Base-by-base conservation (phyloP, 2,888 invertebrate species). In the Meiosimyza platycephala region DNA sequence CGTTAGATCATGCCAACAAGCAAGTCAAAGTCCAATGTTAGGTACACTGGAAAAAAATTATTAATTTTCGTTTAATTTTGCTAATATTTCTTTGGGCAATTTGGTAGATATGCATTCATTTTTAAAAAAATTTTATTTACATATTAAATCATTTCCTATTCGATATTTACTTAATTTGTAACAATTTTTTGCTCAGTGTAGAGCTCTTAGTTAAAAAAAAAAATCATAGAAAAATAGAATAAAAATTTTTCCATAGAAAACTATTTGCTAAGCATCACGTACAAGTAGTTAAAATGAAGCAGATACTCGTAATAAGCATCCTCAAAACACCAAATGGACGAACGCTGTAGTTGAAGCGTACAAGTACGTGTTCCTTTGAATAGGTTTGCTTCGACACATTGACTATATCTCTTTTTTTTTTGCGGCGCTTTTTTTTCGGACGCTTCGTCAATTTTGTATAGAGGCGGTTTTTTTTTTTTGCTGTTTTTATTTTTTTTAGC, bases 261-360 rank as follows among this genome's bases (percentile, higher is more conserved):
- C 69, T 16, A 69, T 69, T 40, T 47, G 69, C 1, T 62, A 51
- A 22, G 67, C 57, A 57, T 60, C 69, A 69, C 69, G 69, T 69
- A 62, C 69, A 33, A 40, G 69, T 69, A 69, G 69, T 69, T 69
- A 69, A 69, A 69, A 69, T 62, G 69, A 69, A 69, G 69, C 69
- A 62, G 69, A 60, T 62, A 40, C 40, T 40, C 40, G 40, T 40
- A 69, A 69, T 69, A 69, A 69, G 69, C 69, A 52, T 69, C 62
- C 69, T 69, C 69, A 52, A 69, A 51, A 40, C 60, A 51, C 60
- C 18, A 28, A 28, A 51, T 62, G 60, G 69, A 69, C 33, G 28
- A 40, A 40, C 40, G 40, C 40, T 40, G 40, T 6, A 40, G 40
- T 40, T 69, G 51, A 69, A 52, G 51, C 16, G 69, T 69, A 69